Evolutionary conservation across 2,888 invertebrate genomes (phyloP), one percentile per base, ranked within the genome.

Genomic region (Diaprepes abbreviatus): DNA sequence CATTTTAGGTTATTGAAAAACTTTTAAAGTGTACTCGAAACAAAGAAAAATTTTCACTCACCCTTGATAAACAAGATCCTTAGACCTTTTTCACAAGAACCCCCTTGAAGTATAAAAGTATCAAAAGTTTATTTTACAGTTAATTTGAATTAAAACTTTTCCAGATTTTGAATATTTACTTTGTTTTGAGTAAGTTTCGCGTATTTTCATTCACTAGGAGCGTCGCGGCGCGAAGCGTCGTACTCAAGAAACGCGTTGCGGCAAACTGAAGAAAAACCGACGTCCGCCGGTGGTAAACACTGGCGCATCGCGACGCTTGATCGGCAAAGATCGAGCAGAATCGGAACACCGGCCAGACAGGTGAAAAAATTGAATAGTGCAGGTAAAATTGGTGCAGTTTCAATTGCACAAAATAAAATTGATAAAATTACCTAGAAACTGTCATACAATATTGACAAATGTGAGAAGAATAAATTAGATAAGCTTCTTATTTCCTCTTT

Each of bases 201-300:
- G 71, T 55, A 57, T 43, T 55, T 64, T 40, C 21, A n/a, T 9
- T 33, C 7, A 38, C 54, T 24, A 10, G 14, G 1, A 35, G 54
- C 64, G 59, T 69, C 66, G 63, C 66, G 71, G 55, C 60, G 60
- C 69, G 35, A 33, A 50, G 62, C 73, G 71, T 71, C 73, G 35
- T 52, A 63, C 40, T 38, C 33, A 31, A 72, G 60, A 75, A 74
- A 76, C 80, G 78, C 77, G 79, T 77, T 80, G 79, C 80, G 79
- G 78, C 79, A 81, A 80, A 83, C 83, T 83, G 78, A 83, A 80
- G 79, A 77, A 79, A 81, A 80, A 82, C 82, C 83, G 78, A 82
- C 79, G 82, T 80, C 82, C 82, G 82, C 77, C 78, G 75, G 78
- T 76, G 78, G 81, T 81, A 82, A 82, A 82, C 80, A 80, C 75